Percentiles rank a stretch among this genome's conserved stretches.
Evolutionary conservation across 2,797 vertebrate species (phyloP).

Genomic region (Manis crassicaudata): DNA sequence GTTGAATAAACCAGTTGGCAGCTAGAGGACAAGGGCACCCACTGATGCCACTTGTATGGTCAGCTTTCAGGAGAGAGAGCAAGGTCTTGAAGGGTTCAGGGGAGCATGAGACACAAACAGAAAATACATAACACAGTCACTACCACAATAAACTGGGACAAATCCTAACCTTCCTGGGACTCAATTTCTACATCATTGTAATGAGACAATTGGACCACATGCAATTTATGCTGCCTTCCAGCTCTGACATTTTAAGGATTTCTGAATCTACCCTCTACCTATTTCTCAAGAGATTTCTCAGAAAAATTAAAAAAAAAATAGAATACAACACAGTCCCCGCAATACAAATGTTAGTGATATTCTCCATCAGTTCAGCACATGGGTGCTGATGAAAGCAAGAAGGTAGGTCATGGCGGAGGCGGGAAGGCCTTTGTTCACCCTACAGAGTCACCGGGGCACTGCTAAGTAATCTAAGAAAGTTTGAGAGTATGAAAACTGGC

Average conservation of each 20-base stretch:
- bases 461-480: background rate
- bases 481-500: background rate
- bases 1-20: background rate
- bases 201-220: constrained; percentile 52
- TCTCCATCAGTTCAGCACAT: background rate
- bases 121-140: background rate
- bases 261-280: constrained; percentile 56
- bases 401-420: background rate
- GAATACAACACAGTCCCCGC: background rate
- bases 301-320: constrained; percentile 59
- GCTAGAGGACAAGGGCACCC: background rate
- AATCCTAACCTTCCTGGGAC: constrained; percentile 35
- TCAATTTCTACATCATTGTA: constrained; percentile 59
- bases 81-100: background rate
- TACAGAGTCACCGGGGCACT: background rate
- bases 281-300: constrained; percentile 45
- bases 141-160: constrained; percentile 43
- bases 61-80: background rate
- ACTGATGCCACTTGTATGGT: background rate
- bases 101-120: background rate
- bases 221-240: constrained; percentile 62
- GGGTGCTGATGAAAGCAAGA: accelerated
- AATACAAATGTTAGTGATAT: too few relatives aligned
- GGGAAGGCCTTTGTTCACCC: background rate
- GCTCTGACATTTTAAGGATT: constrained; percentile 68